phyloP scores from a whole-genome alignment of 2,888 invertebrate genomes.

The Amblyjoppa fuscipennis region DNA sequence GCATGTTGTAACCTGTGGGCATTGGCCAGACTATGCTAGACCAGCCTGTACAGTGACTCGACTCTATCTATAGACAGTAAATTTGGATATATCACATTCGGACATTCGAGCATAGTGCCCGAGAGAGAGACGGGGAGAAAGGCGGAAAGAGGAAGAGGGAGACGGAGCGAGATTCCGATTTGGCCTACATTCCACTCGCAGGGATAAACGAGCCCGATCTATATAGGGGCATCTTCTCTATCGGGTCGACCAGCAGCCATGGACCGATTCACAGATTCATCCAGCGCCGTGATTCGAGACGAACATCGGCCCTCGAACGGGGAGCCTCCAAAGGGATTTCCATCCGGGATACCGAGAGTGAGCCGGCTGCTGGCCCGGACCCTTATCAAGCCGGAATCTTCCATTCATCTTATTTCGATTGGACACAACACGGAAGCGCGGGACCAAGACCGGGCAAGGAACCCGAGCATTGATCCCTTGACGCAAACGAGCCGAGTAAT shows the following conservation, averaged over 20 bases:
- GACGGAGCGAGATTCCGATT: not conserved
- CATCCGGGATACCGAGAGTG: slow-evolving; percentile 10
- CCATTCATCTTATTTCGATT: slow-evolving; percentile 61
- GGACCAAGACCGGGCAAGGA: slow-evolving; percentile 22
- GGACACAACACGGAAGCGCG: slow-evolving; percentile 12
- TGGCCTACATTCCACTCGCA: slow-evolving; percentile 62
- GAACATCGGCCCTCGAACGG: slow-evolving; percentile 22
- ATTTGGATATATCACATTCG: slow-evolving; percentile 55
- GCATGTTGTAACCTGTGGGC: slow-evolving; percentile 33
- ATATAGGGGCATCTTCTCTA: slow-evolving; percentile 37
- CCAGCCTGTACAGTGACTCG: not conserved
- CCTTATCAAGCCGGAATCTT: slow-evolving; percentile 10
- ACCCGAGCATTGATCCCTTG: slow-evolving; percentile 55
- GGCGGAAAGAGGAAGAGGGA: too few relatives aligned
- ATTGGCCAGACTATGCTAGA: not conserved
- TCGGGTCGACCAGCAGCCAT: slow-evolving; percentile 31
- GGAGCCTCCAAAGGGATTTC: slow-evolving; percentile 50
- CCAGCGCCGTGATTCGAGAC: slow-evolving; percentile 54
- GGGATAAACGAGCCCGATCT: slow-evolving; percentile 14
- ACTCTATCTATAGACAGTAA: slow-evolving; percentile 25
- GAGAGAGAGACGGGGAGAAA: not conserved
- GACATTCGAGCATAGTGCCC: slow-evolving; percentile 38
- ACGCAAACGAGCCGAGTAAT: slow-evolving; percentile 53
- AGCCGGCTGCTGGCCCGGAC: not conserved
- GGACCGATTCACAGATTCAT: slow-evolving; percentile 40